Conservation (phyloP, 2,797 vertebrate genomes). For the Aldrovandia affinis region DNA sequence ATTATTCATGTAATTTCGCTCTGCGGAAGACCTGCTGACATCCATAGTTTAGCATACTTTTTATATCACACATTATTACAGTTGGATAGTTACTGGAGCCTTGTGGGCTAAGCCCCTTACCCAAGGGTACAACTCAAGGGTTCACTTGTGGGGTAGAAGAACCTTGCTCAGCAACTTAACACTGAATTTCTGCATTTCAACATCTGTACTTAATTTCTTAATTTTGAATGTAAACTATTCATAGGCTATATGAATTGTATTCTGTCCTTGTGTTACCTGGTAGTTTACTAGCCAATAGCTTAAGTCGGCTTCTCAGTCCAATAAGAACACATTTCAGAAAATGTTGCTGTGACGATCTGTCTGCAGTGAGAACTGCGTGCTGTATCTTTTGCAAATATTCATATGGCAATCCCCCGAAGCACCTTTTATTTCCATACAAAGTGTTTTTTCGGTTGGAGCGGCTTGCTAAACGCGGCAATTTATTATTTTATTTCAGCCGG, state of each 20-base stretch:
- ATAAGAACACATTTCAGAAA: background rate
- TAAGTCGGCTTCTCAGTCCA: background rate
- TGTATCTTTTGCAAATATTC: background rate
- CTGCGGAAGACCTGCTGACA: background rate
- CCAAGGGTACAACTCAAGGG: too few relatives aligned
- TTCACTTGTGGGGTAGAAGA: too few relatives aligned
- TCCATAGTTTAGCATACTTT: background rate
- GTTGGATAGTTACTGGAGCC: too few relatives aligned
- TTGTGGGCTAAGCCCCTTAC: too few relatives aligned
- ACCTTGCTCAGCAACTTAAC: too few relatives aligned
- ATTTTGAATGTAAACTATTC: too few relatives aligned
- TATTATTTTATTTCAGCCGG: background rate
- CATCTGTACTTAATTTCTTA: too few relatives aligned
- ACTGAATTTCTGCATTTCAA: too few relatives aligned
- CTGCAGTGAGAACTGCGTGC: background rate
- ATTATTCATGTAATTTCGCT: background rate
- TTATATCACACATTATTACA: background rate
- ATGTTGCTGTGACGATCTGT: background rate
- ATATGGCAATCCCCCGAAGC: background rate
- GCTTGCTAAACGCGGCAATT: too few relatives aligned
- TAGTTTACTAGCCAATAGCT: background rate
- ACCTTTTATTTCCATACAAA: background rate
- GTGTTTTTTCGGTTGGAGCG: background rate
- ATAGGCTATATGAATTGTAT: too few relatives aligned
- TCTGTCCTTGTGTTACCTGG: too few relatives aligned